Percentiles rank a stretch among this genome's conserved stretches.
Evolutionary conservation across 1,140 invertebrate species (phyloP).

Genomic region (Yoshiicerus persimilis): DNA sequence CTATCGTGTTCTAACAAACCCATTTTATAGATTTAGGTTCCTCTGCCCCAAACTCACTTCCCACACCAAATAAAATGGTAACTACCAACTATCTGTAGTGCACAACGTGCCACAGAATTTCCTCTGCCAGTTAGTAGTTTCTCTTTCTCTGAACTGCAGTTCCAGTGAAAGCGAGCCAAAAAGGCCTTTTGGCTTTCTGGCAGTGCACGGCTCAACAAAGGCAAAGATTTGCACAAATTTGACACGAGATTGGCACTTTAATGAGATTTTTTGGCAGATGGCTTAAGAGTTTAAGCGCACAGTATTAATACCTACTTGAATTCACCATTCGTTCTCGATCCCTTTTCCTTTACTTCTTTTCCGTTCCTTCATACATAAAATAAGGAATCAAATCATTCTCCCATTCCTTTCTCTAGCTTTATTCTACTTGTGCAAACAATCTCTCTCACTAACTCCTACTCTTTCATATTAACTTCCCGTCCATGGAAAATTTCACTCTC

Average conservation of each 20-base stretch:
- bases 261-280: constrained; percentile 41
- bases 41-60: no score
- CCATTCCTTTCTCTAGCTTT: constrained; percentile 9
- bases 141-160: not conserved
- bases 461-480: not conserved
- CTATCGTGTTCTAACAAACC: not conserved
- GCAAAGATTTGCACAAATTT: constrained; percentile 40
- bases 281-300: not conserved
- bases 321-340: constrained; percentile 11
- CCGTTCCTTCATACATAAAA: not conserved
- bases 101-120: not conserved
- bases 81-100: no score
- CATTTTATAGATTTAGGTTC: not conserved
- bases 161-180: not conserved
- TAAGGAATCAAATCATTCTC: not conserved
- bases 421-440: constrained; percentile 22
- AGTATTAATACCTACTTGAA: constrained; percentile 18
- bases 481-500: not conserved
- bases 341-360: not conserved
- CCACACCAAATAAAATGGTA: not conserved
- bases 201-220: constrained; percentile 20
- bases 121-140: not conserved
- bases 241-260: constrained; percentile 39
- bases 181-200: not conserved
- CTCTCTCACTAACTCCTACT: not conserved